Conservation (phyloP, 2,797 vertebrate species). For the Amniataba percoides region DNA sequence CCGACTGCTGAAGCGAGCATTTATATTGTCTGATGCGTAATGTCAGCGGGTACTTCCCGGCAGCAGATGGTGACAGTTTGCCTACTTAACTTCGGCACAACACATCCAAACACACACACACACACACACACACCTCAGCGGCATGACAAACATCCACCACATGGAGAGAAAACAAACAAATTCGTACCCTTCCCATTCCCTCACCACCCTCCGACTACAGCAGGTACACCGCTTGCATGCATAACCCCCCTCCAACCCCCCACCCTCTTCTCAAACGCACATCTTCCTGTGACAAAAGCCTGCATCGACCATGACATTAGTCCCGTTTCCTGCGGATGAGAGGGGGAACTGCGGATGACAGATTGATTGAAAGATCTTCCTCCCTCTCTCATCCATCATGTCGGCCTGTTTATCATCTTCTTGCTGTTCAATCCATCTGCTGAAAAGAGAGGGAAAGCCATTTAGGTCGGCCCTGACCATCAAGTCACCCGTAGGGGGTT, state of each 20-base stretch:
- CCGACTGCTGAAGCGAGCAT: constrained; percentile 55
- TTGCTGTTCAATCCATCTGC: constrained; percentile 51
- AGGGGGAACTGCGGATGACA: constrained; percentile 75
- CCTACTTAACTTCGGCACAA: constrained; percentile 50
- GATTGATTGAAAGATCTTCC: constrained; percentile 80
- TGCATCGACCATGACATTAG: constrained; percentile 72
- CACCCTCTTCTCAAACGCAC: background rate
- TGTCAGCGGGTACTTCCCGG: constrained; percentile 70
- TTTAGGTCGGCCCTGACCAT: constrained; percentile 52
- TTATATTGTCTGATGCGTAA: constrained; percentile 56
- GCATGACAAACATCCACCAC: background rate
- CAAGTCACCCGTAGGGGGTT: constrained; percentile 35
- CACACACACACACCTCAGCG: constrained; percentile 1
- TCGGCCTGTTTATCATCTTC: constrained; percentile 59
- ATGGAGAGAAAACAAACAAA: constrained; percentile 28
- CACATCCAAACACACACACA: constrained; percentile 11
- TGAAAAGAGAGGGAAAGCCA: constrained; percentile 43
- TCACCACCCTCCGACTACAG: background rate
- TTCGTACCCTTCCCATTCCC: background rate
- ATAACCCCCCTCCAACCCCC: background rate
- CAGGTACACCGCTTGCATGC: constrained; percentile 19
- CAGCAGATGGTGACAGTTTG: constrained; percentile 71
- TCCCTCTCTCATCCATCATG: constrained; percentile 63
- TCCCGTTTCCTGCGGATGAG: constrained; percentile 64
- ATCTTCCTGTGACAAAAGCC: constrained; percentile 40